Evolutionary conservation across 2,888 invertebrate genomes (phyloP).

Genomic region (Elgonia sp.): DNA sequence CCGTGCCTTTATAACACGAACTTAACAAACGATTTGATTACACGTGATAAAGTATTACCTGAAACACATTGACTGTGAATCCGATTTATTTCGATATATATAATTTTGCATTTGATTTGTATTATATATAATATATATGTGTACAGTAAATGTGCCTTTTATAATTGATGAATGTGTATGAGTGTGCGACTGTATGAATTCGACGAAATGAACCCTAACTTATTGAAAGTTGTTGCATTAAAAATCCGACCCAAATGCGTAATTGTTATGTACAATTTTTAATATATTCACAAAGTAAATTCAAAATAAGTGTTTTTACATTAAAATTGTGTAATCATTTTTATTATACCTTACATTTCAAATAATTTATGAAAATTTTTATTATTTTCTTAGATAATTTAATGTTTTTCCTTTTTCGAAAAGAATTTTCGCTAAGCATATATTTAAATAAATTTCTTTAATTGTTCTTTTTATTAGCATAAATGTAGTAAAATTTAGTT

Average conservation of each 20-base stretch:
- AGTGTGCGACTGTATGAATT: slow-evolving; percentile 30
- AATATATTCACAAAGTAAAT: slow-evolving; percentile 56
- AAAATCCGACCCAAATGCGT: slow-evolving; percentile 53
- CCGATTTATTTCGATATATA: slow-evolving; percentile 63
- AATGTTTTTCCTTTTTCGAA: no score
- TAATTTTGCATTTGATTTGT: slow-evolving; percentile 61
- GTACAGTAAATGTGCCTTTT: slow-evolving; percentile 73
- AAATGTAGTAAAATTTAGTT: no score
- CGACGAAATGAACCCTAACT: slow-evolving; percentile 41
- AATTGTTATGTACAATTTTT: slow-evolving; percentile 66
- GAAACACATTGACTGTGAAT: slow-evolving; percentile 68
- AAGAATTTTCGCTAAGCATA: no score
- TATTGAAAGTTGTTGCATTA: slow-evolving; percentile 55
- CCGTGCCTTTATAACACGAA: slow-evolving; percentile 68
- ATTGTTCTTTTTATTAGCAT: no score
- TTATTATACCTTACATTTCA: no score
- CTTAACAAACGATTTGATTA: slow-evolving; percentile 63
- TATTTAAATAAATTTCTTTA: no score
- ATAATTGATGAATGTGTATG: slow-evolving; percentile 67
- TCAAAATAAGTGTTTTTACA: background rate
- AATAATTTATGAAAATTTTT: no score
- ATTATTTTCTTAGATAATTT: no score
- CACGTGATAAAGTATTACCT: slow-evolving; percentile 72
- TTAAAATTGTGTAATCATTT: no score
- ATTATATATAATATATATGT: slow-evolving; percentile 59